These are phyloP conservation scores for Aethina tumida DNA, from an alignment of 1,140 invertebrate genomes.

Conservation along the genomic window DNA sequence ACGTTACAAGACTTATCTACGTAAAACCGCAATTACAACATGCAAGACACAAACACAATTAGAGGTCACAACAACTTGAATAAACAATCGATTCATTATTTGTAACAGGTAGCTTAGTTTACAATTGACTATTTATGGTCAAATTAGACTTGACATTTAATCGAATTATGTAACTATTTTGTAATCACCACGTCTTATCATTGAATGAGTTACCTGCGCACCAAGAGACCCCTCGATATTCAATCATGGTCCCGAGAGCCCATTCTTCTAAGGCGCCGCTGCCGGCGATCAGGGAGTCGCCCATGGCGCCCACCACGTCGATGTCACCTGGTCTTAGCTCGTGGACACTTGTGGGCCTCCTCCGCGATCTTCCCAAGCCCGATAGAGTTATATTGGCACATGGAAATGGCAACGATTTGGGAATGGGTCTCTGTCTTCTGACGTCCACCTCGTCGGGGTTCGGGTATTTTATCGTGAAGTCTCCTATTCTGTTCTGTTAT, in stretches of 20 bases:
- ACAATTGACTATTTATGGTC: too few species aligned
- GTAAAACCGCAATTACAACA: too few species aligned
- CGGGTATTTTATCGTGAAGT: conserved; percentile 29
- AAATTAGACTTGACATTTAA: too few species aligned
- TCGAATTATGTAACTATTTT: too few species aligned
- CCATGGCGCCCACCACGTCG: conserved; percentile 66
- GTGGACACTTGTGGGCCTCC: conserved; percentile 42
- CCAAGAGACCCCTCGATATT: conserved; percentile 70
- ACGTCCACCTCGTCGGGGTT: conserved; percentile 3
- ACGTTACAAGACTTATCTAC: too few species aligned
- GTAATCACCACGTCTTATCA: too few species aligned
- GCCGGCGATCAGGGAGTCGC: conserved; percentile 68
- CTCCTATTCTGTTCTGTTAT: conserved; percentile 15
- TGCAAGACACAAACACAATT: too few species aligned
- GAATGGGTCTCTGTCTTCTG: conserved; percentile 23
- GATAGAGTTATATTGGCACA: conserved; percentile 26
- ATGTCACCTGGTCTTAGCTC: conserved; percentile 62
- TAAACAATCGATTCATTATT: too few species aligned
- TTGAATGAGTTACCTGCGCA: conserved; percentile 55
- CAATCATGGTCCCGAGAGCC: conserved; percentile 60
- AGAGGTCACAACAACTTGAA: too few species aligned
- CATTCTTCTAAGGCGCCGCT: conserved; percentile 65
- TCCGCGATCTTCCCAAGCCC: conserved; percentile 17
- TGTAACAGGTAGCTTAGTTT: too few species aligned
- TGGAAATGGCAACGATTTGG: conserved; percentile 29